These are phyloP conservation scores for Hymenochirus boettgeri DNA, from an alignment of 2,113 vertebrate genomes.

Conservation along the genomic window DNA sequence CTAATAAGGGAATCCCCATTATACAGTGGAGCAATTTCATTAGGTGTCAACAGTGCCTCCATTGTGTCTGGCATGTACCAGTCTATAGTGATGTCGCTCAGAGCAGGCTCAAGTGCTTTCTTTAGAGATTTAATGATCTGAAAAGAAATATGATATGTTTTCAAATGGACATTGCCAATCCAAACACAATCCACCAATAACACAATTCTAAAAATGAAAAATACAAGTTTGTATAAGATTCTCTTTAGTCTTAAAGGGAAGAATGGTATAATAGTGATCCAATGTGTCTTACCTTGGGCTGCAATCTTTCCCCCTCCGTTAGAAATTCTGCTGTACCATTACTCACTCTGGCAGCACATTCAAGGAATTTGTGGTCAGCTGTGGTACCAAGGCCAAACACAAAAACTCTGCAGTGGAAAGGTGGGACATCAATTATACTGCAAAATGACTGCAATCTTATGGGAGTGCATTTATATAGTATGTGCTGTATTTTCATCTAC, in stretches of 20 bases:
- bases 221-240: no score
- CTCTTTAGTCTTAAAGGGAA: no score
- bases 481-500: no score
- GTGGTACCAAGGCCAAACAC: slow-evolving; percentile 72
- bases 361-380: slow-evolving; percentile 72
- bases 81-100: slow-evolving; percentile 90
- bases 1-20: slow-evolving; percentile 81
- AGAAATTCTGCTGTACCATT: slow-evolving; percentile 77
- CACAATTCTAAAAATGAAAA: no score
- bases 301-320: slow-evolving; percentile 76
- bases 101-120: slow-evolving; percentile 88
- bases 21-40: slow-evolving; percentile 87
- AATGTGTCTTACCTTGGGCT: slow-evolving; percentile 89
- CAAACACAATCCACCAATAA: no score
- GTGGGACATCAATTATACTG: no score
- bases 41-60: slow-evolving; percentile 89
- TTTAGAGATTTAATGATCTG: slow-evolving; percentile 90
- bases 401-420: slow-evolving; percentile 75
- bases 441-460: no score
- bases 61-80: slow-evolving; percentile 93
- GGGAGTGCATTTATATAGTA: no score
- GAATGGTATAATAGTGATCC: no score
- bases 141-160: no score
- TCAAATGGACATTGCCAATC: no score
- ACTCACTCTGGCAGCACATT: slow-evolving; percentile 76